These are phyloP conservation scores for Drosophila erecta DNA, from an alignment of 1,140 invertebrate species.

Conservation along the genomic window DNA sequence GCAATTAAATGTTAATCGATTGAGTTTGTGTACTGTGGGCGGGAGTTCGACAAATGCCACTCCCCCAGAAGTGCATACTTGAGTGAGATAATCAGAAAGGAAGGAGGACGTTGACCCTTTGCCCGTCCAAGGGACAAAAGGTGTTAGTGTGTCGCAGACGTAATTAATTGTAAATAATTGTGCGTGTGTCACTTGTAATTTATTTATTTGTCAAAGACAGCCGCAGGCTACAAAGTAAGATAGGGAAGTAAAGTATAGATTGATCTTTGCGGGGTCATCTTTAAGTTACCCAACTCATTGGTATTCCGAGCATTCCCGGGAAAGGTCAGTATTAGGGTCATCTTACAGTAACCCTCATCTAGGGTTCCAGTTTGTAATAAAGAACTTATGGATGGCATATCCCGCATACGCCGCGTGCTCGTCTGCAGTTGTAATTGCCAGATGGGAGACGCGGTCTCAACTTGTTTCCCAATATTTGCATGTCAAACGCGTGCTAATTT, in stretches of 20 bases:
- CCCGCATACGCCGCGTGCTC: constrained; percentile 29
- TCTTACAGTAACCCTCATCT: constrained; percentile 23
- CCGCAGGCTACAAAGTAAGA: not conserved
- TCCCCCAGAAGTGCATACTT: constrained; percentile 32
- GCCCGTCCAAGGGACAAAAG: constrained; percentile 1
- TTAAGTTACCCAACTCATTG: constrained; percentile 13
- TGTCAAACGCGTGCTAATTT: constrained; percentile 79
- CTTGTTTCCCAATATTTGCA: constrained; percentile 67
- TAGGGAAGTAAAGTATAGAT: constrained; percentile 7
- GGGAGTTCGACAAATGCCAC: constrained; percentile 21
- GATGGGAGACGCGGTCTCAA: constrained; percentile 18
- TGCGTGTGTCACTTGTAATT: constrained; percentile 67
- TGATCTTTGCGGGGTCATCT: constrained; percentile 5
- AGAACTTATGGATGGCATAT: constrained; percentile 22
- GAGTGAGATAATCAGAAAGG: constrained; percentile 40
- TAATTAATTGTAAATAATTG: constrained; percentile 81
- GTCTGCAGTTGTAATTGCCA: constrained; percentile 37
- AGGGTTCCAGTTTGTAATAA: not conserved
- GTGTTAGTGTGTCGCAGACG: constrained; percentile 44
- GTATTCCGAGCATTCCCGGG: constrained; percentile 2
- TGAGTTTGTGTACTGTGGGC: constrained; percentile 55
- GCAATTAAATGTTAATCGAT: constrained; percentile 80
- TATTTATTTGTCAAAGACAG: constrained; percentile 67
- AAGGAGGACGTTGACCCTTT: constrained; percentile 24
- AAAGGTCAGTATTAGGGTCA: constrained; percentile 19